phyloP scores from a whole-genome alignment of 2,888 invertebrate species.

The Coleophora flavipennella region DNA sequence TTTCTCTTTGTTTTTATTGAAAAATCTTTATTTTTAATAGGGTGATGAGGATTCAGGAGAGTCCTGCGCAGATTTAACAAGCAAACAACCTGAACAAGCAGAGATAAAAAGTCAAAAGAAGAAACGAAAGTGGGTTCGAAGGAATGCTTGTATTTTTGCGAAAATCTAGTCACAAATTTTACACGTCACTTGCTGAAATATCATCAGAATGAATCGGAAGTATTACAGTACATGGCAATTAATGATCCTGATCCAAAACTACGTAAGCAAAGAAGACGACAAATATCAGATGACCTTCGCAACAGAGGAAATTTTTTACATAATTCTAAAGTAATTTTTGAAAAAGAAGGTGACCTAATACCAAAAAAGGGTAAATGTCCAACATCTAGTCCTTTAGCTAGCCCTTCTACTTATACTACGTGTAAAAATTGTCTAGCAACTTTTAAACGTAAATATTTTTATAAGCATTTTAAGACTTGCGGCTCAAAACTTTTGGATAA shows the following conservation, averaged over 20 bases:
- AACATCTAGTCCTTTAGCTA: background rate
- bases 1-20: too few species aligned
- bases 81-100: background rate
- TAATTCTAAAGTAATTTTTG: constrained; percentile 7
- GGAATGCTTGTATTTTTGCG: constrained; percentile 8
- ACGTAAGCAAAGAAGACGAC: constrained; percentile 4
- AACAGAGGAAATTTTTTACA: constrained; percentile 10
- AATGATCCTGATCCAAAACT: constrained; percentile 6
- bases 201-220: constrained; percentile 3
- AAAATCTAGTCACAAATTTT: constrained; percentile 1
- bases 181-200: constrained; percentile 5
- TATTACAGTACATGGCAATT: constrained; percentile 4
- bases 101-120: background rate
- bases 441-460: constrained; percentile 9
- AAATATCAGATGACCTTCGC: constrained; percentile 5
- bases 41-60: too few species aligned
- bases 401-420: background rate
- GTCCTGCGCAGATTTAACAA: too few species aligned
- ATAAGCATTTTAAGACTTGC: constrained; percentile 10
- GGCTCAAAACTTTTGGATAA: too few species aligned
- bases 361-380: too few species aligned
- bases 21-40: too few species aligned
- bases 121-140: constrained; percentile 5
- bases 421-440: constrained; percentile 10
- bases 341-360: background rate